A percentile compares a stretch with the other conserved stretches of the same genome.
These are phyloP conservation scores for Stenotaenia linearis DNA, from an alignment of 2,888 invertebrate genomes.

Conservation along the genomic window DNA sequence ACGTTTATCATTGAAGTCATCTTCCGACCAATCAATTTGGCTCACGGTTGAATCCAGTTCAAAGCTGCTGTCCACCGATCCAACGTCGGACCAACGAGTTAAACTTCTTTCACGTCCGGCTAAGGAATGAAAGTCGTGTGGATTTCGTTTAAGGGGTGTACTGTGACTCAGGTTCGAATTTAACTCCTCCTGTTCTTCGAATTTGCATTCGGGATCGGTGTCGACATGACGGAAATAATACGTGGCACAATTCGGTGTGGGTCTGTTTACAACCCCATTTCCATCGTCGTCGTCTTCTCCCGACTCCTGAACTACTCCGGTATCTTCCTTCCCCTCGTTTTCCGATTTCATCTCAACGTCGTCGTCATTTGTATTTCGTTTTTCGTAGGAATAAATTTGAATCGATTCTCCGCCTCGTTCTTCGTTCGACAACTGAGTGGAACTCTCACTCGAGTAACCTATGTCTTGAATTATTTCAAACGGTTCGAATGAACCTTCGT, in stretches of 20 bases:
- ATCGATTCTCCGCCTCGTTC: constrained; percentile 40
- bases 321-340: neutral
- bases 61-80: neutral
- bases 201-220: constrained; percentile 66
- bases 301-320: neutral
- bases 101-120: neutral
- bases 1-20: neutral
- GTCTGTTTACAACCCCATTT: neutral
- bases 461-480: constrained; percentile 43
- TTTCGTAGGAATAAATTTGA: constrained; percentile 30
- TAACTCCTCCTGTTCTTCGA: neutral
- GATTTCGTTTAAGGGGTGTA: neutral
- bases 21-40: neutral
- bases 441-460: constrained; percentile 49
- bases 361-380: neutral
- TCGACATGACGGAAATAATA: constrained; percentile 82
- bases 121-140: neutral
- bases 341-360: neutral
- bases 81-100: neutral
- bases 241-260: constrained; percentile 62
- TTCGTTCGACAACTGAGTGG: constrained; percentile 44
- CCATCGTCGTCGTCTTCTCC: neutral
- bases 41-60: neutral
- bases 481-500: constrained; percentile 31
- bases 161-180: neutral